Base-by-base conservation (phyloP, 2,797 vertebrate species). In the Ctenochaetus hawaiiensis region DNA sequence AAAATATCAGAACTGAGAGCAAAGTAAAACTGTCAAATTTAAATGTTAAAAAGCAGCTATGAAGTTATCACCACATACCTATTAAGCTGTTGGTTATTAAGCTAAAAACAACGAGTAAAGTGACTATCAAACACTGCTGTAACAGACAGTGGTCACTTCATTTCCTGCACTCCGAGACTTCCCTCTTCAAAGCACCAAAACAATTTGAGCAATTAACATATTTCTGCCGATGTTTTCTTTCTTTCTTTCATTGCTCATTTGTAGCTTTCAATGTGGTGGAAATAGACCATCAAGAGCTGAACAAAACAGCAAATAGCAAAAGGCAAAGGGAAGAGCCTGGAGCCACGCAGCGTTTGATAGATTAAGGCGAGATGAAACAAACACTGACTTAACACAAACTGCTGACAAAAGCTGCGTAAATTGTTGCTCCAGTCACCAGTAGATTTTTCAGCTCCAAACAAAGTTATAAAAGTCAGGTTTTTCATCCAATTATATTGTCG, bases 211-310 rank as follows among this genome's bases (percentile, higher is more conserved):
- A 95, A 95, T 95, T 91, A 95, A 89, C 86, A 87, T 95, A 87
- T 95, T 96, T 95, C 72, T 90, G 87, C 70, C 26, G 72, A 78
- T 86, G 84, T 91, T 93, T 95, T 94, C 87, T 81, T 84, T 86
- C 79, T 76, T 78, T 84, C 83, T 90, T 91, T 90, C 87, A 84
- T 80, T 93, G 94, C 90, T 91, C 84, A 92, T 88, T 92, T 94
- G 65, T 80, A 94, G 89, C 94, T 95, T 95, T 95, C 93, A 94
- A 87, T 95, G 91, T 92, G 94, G 92, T 94, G 95, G 95, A 96
- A 98, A 94, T 81, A 93, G 97, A 99, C 98, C 97, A 98, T 98
- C 97, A 98, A 96, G 93, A 94, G 91, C 88, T 89, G 94, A 95
- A 88, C 92, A 84, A 76, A 90, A 85, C 92, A 93, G 91, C 92